Percentiles rank a stretch among this genome's conserved stretches.
phyloP scores from a whole-genome alignment of 1,140 invertebrate species.

The Cardiocondyla obscurior region DNA sequence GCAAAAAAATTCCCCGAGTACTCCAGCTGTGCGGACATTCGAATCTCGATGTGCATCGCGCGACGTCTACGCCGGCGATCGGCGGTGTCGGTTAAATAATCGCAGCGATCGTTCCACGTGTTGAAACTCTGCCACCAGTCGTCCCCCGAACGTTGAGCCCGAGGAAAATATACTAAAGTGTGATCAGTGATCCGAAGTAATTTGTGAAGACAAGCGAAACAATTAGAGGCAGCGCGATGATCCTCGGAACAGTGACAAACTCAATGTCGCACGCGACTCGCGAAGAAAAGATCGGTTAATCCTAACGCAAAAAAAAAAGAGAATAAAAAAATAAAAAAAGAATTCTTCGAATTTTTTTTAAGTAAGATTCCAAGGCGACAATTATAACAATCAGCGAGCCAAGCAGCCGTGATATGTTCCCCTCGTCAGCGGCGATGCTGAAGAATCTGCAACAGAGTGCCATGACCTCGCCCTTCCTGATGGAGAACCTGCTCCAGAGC shows the following conservation, averaged over 20 bases:
- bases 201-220: background rate
- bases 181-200: slow-evolving; percentile 7
- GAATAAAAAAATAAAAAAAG: slow-evolving; percentile 5
- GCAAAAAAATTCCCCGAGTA: background rate
- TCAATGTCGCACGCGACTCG: background rate
- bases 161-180: background rate
- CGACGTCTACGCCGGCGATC: background rate
- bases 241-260: background rate
- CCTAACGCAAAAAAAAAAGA: background rate
- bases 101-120: background rate
- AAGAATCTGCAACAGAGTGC: slow-evolving; percentile 82
- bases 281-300: background rate
- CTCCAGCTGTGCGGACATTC: background rate
- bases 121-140: background rate
- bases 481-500: slow-evolving; percentile 85
- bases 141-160: background rate
- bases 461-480: slow-evolving; percentile 83
- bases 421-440: slow-evolving; percentile 82
- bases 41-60: background rate
- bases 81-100: background rate
- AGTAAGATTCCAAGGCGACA: background rate
- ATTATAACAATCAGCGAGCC: background rate
- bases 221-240: background rate
- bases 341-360: too few relatives aligned
- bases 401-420: slow-evolving; percentile 78